These are phyloP conservation scores for Callopanchax toddi DNA, from an alignment of 2,113 vertebrate species.

Conservation along the genomic window DNA sequence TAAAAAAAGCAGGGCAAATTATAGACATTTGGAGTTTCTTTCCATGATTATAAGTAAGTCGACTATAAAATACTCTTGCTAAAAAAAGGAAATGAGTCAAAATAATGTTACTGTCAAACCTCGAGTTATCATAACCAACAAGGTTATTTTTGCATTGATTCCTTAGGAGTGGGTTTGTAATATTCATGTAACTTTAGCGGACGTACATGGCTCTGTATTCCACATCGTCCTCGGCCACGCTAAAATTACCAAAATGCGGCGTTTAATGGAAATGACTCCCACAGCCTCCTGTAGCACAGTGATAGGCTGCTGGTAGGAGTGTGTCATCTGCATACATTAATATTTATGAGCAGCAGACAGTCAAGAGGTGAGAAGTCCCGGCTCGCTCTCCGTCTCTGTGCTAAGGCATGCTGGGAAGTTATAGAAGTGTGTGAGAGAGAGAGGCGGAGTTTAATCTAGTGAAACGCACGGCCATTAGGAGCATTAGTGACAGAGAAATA, in stretches of 20 bases:
- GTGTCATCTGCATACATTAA: slow-evolving; percentile 74
- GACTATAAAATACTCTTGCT: slow-evolving; percentile 46
- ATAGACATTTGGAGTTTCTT: no score
- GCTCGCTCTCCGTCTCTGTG: neutral
- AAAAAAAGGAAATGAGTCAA: slow-evolving; percentile 26
- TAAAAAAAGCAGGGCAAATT: no score
- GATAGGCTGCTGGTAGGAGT: slow-evolving; percentile 67
- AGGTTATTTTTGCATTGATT: slow-evolving; percentile 45
- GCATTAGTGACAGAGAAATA: slow-evolving; percentile 30
- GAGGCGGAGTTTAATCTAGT: slow-evolving; percentile 56
- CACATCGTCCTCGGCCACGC: slow-evolving; percentile 64
- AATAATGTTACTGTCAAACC: slow-evolving; percentile 12
- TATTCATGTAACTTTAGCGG: slow-evolving; percentile 53
- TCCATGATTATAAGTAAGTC: neutral
- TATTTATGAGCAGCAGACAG: slow-evolving; percentile 68
- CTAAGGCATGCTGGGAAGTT: slow-evolving; percentile 37
- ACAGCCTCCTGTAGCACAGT: slow-evolving; percentile 53
- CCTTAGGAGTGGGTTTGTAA: slow-evolving; percentile 50
- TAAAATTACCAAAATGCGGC: slow-evolving; percentile 63
- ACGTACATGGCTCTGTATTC: slow-evolving; percentile 43
- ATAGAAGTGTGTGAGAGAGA: slow-evolving; percentile 30
- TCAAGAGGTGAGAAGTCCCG: slow-evolving; percentile 56
- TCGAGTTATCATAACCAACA: slow-evolving; percentile 60
- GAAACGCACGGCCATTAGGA: slow-evolving; percentile 44
- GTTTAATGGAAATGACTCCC: slow-evolving; percentile 70